phyloP scores from a whole-genome alignment of 2,888 invertebrate genomes.

The Troilus luridus region DNA sequence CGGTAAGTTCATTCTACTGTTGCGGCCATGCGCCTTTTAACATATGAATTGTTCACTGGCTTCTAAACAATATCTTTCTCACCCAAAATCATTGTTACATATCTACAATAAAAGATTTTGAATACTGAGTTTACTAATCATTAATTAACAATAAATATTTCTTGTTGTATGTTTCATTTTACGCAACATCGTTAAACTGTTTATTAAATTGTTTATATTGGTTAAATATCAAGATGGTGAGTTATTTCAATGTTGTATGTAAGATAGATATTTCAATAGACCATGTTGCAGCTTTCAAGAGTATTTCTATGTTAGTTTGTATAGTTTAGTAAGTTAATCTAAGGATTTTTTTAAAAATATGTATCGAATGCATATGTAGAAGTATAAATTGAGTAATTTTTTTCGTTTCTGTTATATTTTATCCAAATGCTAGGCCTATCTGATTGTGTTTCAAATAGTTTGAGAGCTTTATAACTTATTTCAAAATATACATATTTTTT shows the following conservation, averaged over 20 bases:
- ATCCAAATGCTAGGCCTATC: not conserved
- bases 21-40: slow-evolving; percentile 54
- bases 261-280: not conserved
- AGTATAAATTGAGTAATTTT: not conserved
- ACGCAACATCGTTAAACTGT: not conserved
- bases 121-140: not conserved
- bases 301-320: not conserved
- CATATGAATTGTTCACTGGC: slow-evolving; percentile 15
- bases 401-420: not conserved
- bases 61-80: not conserved
- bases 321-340: not conserved
- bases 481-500: not conserved
- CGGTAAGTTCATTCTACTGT: slow-evolving; percentile 78
- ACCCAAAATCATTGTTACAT: not conserved
- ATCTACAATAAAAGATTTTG: not conserved
- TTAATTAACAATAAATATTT: not conserved
- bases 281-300: not conserved
- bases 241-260: not conserved
- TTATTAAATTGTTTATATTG: not conserved
- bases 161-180: not conserved
- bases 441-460: not conserved
- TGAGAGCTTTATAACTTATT: not conserved
- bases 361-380: not conserved
- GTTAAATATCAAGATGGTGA: not conserved
- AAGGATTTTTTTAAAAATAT: not conserved